Percentiles rank a stretch among this genome's conserved stretches.
phyloP scores from a whole-genome alignment of 2,888 invertebrate genomes.

The Mechanitis messenoides region DNA sequence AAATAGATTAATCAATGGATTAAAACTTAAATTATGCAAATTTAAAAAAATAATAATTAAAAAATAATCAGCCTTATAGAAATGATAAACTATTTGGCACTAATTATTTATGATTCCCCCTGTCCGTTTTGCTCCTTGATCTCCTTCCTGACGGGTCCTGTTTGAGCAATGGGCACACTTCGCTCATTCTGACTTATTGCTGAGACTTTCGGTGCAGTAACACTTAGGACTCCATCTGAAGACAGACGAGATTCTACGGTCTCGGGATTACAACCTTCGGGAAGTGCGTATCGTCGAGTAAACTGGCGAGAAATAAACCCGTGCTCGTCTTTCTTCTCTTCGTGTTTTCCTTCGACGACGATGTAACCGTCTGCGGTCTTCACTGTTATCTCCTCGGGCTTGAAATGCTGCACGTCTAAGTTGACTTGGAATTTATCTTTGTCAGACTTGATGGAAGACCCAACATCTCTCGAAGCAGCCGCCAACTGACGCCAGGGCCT shows the following conservation, averaged over 20 bases:
- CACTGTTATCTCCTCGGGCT: conserved; percentile 83
- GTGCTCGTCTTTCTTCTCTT: conserved; percentile 83
- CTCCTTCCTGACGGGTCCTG: conserved; percentile 52
- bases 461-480: conserved; percentile 59
- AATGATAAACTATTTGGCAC: too few species aligned
- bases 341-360: conserved; percentile 85
- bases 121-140: conserved; percentile 35
- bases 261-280: conserved; percentile 80
- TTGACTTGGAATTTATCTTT: conserved; percentile 80
- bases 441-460: conserved; percentile 69
- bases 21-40: too few species aligned
- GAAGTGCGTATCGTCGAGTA: conserved; percentile 81
- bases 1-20: too few species aligned
- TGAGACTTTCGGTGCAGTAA: conserved; percentile 75
- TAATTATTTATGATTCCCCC: too few species aligned
- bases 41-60: too few species aligned
- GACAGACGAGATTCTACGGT: conserved; percentile 82
- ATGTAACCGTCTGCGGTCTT: conserved; percentile 82
- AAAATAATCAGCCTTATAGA: too few species aligned
- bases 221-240: conserved; percentile 82
- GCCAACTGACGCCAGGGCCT: conserved; percentile 59
- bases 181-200: conserved; percentile 42
- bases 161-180: conserved; percentile 47
- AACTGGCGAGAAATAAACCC: conserved; percentile 84
- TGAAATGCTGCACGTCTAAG: conserved; percentile 84